phyloP scores from a whole-genome alignment of 1,140 invertebrate species.

The Ephestia elutella region DNA sequence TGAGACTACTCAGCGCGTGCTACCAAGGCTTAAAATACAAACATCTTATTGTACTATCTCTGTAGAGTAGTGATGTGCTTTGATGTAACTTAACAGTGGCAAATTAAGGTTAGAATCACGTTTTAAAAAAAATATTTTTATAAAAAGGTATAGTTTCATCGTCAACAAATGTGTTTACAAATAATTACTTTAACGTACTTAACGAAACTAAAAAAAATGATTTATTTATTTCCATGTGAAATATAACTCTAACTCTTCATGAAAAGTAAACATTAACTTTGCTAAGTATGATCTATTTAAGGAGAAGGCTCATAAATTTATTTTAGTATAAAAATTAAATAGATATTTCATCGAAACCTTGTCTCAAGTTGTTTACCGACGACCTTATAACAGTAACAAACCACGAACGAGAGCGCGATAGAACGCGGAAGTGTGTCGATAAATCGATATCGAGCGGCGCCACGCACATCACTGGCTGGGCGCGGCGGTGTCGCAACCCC shows the following conservation, averaged over 20 bases:
- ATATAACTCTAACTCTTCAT: too few relatives aligned
- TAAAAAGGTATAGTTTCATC: neutral
- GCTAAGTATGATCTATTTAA: too few relatives aligned
- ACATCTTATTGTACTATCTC: conserved; percentile 59
- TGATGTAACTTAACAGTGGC: conserved; percentile 4
- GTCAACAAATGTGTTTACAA: neutral
- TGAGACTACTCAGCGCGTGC: conserved; percentile 28
- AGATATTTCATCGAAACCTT: neutral
- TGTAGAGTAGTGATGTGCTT: conserved; percentile 34
- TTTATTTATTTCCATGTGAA: too few relatives aligned
- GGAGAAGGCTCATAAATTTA: too few relatives aligned
- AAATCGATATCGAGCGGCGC: conserved; percentile 32
- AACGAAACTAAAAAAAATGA: too few relatives aligned
- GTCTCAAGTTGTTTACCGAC: neutral
- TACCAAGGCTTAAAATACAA: conserved; percentile 34
- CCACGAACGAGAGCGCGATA: neutral
- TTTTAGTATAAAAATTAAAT: too few relatives aligned
- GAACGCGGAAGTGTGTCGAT: conserved; percentile 29
- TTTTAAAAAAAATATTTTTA: neutral
- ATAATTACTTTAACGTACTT: too few relatives aligned
- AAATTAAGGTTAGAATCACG: too few relatives aligned
- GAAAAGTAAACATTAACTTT: too few relatives aligned
- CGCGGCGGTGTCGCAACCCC: conserved; percentile 58
- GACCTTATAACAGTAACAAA: conserved; percentile 14
- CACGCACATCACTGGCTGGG: conserved; percentile 55